Conservation (phyloP, 2,113 vertebrate species). For the Aphelocoma coerulescens region DNA sequence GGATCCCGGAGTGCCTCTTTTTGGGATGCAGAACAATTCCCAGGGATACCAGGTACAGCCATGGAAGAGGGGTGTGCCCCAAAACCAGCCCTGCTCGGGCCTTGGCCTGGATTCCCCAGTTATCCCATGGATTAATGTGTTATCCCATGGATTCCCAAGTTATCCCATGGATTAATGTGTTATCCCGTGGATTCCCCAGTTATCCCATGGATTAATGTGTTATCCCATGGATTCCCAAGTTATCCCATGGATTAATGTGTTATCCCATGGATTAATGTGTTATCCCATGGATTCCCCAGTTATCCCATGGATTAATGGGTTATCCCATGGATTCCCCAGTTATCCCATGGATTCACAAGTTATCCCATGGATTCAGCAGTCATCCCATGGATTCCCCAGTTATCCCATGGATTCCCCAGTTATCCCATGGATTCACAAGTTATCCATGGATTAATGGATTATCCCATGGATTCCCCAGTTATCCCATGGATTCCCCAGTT, state of each 20-base stretch:
- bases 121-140: accelerated
- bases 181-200: accelerated
- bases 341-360: accelerated
- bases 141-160: accelerated
- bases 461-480: accelerated
- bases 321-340: not conserved
- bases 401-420: not conserved
- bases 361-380: accelerated
- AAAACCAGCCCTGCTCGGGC: accelerated
- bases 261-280: accelerated
- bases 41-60: conserved; percentile 90
- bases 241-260: not conserved
- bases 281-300: accelerated
- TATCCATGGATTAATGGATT: accelerated
- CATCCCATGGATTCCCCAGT: not conserved
- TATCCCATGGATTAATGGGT: accelerated
- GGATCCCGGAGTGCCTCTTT: conserved; percentile 87
- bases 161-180: not conserved
- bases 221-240: accelerated
- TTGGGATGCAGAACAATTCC: conserved; percentile 92
- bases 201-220: accelerated
- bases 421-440: too few species aligned
- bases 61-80: accelerated
- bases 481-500: accelerated
- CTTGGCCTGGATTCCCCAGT: accelerated